Evolutionary conservation across 2,888 invertebrate species (phyloP).

Genomic region (Parelbella ahira): DNA sequence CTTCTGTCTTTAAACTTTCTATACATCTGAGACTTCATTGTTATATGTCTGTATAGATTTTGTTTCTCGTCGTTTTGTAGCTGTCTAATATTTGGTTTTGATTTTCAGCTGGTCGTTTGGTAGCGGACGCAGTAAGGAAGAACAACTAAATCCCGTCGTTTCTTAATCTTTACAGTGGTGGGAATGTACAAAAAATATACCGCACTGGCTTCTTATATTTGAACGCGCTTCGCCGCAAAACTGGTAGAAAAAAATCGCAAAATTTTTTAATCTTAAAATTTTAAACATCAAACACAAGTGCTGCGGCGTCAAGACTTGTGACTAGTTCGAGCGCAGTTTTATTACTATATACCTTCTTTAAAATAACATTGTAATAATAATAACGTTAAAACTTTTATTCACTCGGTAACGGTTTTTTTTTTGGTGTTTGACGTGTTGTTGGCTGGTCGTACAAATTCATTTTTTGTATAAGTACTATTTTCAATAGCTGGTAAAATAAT

Average conservation of each 20-base stretch:
- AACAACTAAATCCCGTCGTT: conserved; percentile 45
- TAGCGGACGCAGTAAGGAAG: conserved; percentile 61
- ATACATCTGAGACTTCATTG: no score
- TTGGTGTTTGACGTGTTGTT: conserved; percentile 2
- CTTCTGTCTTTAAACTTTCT: no score
- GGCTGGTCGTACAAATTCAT: no score
- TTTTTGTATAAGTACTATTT: no score
- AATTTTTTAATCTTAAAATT: conserved; percentile 26
- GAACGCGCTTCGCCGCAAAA: conserved; percentile 32
- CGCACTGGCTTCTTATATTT: conserved; percentile 37
- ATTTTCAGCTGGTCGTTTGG: conserved; percentile 60
- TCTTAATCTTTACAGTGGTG: conserved; percentile 31
- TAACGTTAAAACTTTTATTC: conserved; percentile 13
- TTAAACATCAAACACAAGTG: conserved; percentile 23
- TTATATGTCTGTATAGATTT: no score
- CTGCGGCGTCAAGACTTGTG: no score
- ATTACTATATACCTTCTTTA: conserved; percentile 1
- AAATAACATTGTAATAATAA: conserved; percentile 6
- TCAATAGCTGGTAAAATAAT: no score
- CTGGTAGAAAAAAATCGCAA: conserved; percentile 19
- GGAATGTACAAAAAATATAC: conserved; percentile 44
- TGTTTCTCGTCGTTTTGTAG: no score
- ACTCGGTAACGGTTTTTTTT: conserved; percentile 21
- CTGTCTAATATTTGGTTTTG: no score
- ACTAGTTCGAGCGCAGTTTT: conserved; percentile 7